These are phyloP conservation scores for Drosophila mayaguana DNA, from an alignment of 2,888 invertebrate genomes.

Conservation along the genomic window DNA sequence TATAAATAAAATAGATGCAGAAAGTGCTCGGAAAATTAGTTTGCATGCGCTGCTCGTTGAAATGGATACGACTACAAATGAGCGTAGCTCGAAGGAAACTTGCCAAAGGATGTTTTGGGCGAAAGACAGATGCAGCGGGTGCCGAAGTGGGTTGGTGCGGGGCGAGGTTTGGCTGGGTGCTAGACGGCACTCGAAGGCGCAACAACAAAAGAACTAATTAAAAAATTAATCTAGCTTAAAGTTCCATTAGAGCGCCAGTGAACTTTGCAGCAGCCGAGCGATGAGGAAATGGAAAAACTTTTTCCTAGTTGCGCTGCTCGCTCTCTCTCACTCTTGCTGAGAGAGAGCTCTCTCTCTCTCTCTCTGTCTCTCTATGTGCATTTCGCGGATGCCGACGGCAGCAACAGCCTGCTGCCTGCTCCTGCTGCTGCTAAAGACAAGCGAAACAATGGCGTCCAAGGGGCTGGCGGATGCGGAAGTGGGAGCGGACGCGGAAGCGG, in stretches of 20 bases:
- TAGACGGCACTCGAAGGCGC: conserved; percentile 70
- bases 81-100: conserved; percentile 49
- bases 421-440: conserved; percentile 70
- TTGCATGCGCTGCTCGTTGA: conserved; percentile 64
- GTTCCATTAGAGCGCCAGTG: conserved; percentile 78
- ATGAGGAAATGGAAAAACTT: conserved; percentile 78
- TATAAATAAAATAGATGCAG: conserved; percentile 52
- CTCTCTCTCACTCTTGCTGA: not conserved
- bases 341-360: too few species aligned
- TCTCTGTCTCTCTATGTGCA: conserved; percentile 46
- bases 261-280: conserved; percentile 58
- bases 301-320: conserved; percentile 55
- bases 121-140: conserved; percentile 1
- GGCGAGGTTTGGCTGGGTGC: conserved; percentile 22
- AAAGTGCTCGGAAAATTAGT: conserved; percentile 71
- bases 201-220: conserved; percentile 82
- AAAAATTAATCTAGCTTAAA: conserved; percentile 83
- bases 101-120: conserved; percentile 59
- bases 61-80: conserved; percentile 75
- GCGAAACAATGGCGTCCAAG: conserved; percentile 57
- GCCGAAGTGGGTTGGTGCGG: too few species aligned
- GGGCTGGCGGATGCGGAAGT: conserved; percentile 46
- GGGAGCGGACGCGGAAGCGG: conserved; percentile 11
- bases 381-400: conserved; percentile 55
- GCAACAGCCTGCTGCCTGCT: conserved; percentile 63